These are phyloP conservation scores for Perizoma flavofasciatum DNA, from an alignment of 2,888 invertebrate species.

Conservation along the genomic window DNA sequence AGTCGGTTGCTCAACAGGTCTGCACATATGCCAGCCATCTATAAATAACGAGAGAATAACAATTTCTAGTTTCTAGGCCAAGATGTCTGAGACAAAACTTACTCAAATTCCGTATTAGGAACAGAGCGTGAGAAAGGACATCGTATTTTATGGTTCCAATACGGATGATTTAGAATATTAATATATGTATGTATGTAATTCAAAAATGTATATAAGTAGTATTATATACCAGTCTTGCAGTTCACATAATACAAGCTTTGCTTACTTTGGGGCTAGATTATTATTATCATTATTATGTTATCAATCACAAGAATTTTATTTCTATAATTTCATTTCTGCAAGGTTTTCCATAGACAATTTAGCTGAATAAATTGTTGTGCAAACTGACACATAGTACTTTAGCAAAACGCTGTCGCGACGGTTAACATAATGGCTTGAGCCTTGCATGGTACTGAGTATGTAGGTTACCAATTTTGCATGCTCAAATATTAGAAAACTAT, in stretches of 20 bases:
- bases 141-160: too few species aligned
- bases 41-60: constrained; percentile 15
- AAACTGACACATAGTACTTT: constrained; percentile 17
- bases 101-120: background rate
- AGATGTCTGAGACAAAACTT: constrained; percentile 4
- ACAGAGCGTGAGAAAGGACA: too few species aligned
- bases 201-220: too few species aligned
- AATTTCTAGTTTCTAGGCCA: constrained; percentile 10
- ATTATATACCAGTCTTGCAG: too few species aligned
- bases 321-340: background rate
- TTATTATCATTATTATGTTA: too few species aligned
- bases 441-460: constrained; percentile 29
- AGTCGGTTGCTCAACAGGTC: constrained; percentile 10
- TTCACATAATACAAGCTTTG: too few species aligned
- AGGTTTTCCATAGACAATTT: constrained; percentile 15
- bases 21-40: constrained; percentile 9
- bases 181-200: too few species aligned
- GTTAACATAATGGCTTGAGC: constrained; percentile 30
- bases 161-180: too few species aligned
- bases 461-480: constrained; percentile 34
- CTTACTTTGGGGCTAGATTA: too few species aligned
- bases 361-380: constrained; percentile 20
- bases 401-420: constrained; percentile 14
- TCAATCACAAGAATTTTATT: background rate
- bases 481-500: constrained; percentile 7